phyloP scores from a whole-genome alignment of 2,113 vertebrate genomes.

The Rhinichthys klamathensis region DNA sequence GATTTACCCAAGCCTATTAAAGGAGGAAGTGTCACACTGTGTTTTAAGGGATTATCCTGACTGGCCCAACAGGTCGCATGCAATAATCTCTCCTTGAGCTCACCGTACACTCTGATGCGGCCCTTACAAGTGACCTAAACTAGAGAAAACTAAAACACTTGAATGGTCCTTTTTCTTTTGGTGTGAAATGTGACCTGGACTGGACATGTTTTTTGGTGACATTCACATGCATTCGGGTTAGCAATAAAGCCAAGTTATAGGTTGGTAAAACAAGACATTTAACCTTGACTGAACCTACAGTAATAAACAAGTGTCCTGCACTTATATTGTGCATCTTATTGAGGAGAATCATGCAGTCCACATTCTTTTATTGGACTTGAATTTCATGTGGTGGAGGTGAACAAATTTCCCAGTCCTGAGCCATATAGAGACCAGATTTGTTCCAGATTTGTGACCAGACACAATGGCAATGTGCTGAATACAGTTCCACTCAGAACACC shows the following conservation, averaged over 20 bases:
- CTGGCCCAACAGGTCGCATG: not conserved
- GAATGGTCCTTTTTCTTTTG: not conserved
- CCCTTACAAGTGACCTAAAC: not conserved
- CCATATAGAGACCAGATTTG: too few relatives aligned
- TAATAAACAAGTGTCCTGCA: too few relatives aligned
- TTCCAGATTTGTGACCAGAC: too few relatives aligned
- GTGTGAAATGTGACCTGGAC: not conserved
- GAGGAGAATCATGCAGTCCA: too few relatives aligned
- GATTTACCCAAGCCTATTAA: slow-evolving; percentile 14
- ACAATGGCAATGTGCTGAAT: not conserved
- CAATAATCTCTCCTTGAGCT: not conserved
- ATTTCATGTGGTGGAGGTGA: too few relatives aligned
- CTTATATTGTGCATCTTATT: too few relatives aligned
- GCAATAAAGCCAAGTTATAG: not conserved
- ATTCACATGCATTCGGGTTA: not conserved
- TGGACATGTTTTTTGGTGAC: not conserved
- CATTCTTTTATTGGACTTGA: too few relatives aligned
- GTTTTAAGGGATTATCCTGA: not conserved
- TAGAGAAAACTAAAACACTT: too few relatives aligned
- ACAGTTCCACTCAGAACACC: not conserved
- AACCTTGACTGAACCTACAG: too few relatives aligned
- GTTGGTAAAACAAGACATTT: too few relatives aligned
- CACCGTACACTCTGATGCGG: not conserved
- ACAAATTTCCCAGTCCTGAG: too few relatives aligned
- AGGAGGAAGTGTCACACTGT: not conserved